Conservation (phyloP, 1,140 invertebrate genomes). For the Acromyrmex heyeri region DNA sequence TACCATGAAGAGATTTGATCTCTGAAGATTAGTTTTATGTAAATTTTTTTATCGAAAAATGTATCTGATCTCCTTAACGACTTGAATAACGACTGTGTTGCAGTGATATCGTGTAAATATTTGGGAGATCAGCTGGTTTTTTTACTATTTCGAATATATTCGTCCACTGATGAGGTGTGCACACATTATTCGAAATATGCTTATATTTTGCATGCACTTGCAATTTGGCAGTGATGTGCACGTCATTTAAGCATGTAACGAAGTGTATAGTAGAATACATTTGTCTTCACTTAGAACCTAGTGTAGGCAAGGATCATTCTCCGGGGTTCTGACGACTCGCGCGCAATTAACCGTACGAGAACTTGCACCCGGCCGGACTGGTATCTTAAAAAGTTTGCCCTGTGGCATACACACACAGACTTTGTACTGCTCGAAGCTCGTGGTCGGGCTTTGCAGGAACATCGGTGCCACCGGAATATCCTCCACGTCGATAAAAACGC, state of each 20-base stretch:
- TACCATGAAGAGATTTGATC: not conserved
- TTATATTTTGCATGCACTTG: not conserved
- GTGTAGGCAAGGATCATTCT: slow-evolving; percentile 91
- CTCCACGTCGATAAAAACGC: slow-evolving; percentile 91
- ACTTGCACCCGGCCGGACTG: slow-evolving; percentile 88
- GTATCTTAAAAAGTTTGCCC: slow-evolving; percentile 93
- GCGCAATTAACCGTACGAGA: slow-evolving; percentile 88
- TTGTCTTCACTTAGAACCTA: slow-evolving; percentile 34
- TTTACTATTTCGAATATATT: not conserved
- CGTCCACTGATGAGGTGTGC: not conserved
- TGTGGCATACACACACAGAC: slow-evolving; percentile 95
- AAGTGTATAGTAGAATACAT: not conserved
- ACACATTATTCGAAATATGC: not conserved
- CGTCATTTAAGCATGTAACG: not conserved
- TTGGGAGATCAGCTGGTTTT: not conserved
- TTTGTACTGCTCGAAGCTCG: slow-evolving; percentile 90
- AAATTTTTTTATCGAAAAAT: slow-evolving; percentile 31
- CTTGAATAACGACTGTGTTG: not conserved
- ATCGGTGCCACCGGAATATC: slow-evolving; percentile 90
- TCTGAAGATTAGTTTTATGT: not conserved
- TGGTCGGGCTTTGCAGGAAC: slow-evolving; percentile 76
- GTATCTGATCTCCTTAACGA: slow-evolving; percentile 1
- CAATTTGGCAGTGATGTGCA: slow-evolving; percentile 58
- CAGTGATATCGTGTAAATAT: slow-evolving; percentile 8
- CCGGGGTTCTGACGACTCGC: slow-evolving; percentile 88